Percentiles rank a stretch among this genome's conserved stretches.
Evolutionary conservation across 2,797 vertebrate genomes (phyloP).

Genomic region (Bovichtus variegatus): DNA sequence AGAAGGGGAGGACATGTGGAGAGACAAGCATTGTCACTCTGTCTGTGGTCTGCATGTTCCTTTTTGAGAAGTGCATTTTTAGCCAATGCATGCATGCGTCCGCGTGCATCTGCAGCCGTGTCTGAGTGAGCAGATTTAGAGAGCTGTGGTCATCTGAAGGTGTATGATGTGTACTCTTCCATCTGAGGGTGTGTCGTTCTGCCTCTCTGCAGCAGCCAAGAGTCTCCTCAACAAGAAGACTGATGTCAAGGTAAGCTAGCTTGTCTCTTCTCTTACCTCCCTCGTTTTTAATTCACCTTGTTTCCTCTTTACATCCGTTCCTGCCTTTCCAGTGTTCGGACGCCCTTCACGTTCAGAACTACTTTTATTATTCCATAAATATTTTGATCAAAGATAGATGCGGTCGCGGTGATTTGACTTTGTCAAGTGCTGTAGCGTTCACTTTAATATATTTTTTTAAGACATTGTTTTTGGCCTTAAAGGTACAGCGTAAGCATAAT

Average conservation of each 20-base stretch:
- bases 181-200: conserved; percentile 81
- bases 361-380: conserved; percentile 35
- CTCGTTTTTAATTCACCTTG: not conserved
- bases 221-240: conserved; percentile 89
- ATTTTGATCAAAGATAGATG: not conserved
- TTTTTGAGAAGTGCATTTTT: conserved; percentile 21
- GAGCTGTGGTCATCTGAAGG: conserved; percentile 39
- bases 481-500: not conserved
- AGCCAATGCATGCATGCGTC: conserved; percentile 27
- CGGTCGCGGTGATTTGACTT: not conserved
- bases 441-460: conserved; percentile 14
- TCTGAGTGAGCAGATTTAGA: conserved; percentile 33
- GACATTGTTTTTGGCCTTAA: conserved; percentile 12
- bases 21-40: not conserved
- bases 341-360: not conserved
- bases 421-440: not conserved
- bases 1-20: conserved; percentile 24
- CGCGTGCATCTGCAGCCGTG: conserved; percentile 3
- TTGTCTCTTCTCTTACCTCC: not conserved
- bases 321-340: not conserved
- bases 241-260: conserved; percentile 85
- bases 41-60: conserved; percentile 3
- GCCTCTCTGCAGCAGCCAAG: conserved; percentile 87
- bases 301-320: not conserved
- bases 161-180: conserved; percentile 80